Base-by-base conservation (phyloP, 2,797 vertebrate genomes). In the Centroberyx gerrardi region DNA sequence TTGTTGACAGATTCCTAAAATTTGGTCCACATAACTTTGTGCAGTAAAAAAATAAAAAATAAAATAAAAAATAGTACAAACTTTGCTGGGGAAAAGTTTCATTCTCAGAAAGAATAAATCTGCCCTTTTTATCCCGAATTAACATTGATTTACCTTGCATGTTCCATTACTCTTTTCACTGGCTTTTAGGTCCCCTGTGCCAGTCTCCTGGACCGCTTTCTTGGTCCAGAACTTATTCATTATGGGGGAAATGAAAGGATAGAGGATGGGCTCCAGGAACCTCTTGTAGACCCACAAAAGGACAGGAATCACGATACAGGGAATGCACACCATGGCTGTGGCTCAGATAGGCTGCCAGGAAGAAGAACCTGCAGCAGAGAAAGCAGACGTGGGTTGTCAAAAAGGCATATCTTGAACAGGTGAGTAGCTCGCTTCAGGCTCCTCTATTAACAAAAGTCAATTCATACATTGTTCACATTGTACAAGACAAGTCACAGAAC, bases 221-320 rank as follows among this genome's bases (percentile, higher is more conserved):
- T 93, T 96, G 72, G 82, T 75, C 97, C 97, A 97, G 42, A 97
- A 81, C 0, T 90, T 95, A 62, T 91, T 96, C 7, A 99, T 72
- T 0, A 99, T 83, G 0, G 98, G 97, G 0, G 96, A 91, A 4
- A 99, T 95, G 56, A 99, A 44, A 0, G 97, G 98, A 67, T 99
- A 99, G 14, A 99, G 40, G 61, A 96, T 95, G 0, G 98, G 98
- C 87, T 99, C 98, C 40, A 99, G 88, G 80, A 99, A 99, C 51
- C 96, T 97, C 92, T 99, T 99, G 87, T 99, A 99, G 76, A 99
- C 91, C 98, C 98, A 99, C 59, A 99, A 90, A 48, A 99, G 96
- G 65, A 99, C 88, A 0, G 97, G 98, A 89, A 99, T 98, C 87
- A 99, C 97, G 12, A 99, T 98, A 69, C 98, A 99, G 8, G 98